Evolutionary conservation across 2,888 invertebrate species (phyloP).

Genomic region (Drosophila paranaensis): DNA sequence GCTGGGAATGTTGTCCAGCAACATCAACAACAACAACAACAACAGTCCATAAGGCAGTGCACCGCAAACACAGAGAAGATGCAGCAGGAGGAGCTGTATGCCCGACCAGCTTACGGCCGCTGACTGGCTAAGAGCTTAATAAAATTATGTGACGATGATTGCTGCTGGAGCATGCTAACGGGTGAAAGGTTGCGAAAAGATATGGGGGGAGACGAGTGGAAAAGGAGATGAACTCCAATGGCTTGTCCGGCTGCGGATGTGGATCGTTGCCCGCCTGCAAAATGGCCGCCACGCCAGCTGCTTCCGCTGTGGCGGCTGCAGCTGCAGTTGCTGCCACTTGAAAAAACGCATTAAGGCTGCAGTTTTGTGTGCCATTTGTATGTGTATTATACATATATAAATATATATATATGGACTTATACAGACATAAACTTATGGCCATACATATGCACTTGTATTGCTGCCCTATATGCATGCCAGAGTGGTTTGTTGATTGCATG

Average conservation of each 20-base stretch:
- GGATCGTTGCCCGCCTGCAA: conserved; percentile 58
- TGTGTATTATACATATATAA: conserved; percentile 29
- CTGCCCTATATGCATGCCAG: conserved; percentile 73
- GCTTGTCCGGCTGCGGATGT: conserved; percentile 49
- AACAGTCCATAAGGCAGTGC: conserved; percentile 37
- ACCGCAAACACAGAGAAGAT: conserved; percentile 34
- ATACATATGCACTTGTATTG: conserved; percentile 50
- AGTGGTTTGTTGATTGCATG: conserved; percentile 80
- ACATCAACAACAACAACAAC: conserved; percentile 21
- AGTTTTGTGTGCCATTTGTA: conserved; percentile 70
- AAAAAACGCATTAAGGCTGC: conserved; percentile 76
- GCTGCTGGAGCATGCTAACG: conserved; percentile 40
- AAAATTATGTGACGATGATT: conserved; percentile 81
- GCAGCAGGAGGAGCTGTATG: conserved; percentile 9
- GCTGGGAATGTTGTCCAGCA: conserved; percentile 32
- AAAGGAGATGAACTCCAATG: conserved; percentile 27
- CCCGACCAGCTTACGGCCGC: conserved; percentile 40
- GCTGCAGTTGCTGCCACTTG: conserved; percentile 60
- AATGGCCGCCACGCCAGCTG: conserved; percentile 58
- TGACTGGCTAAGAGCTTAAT: conserved; percentile 70
- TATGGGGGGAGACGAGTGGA: not conserved
- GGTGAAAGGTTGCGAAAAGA: not conserved
- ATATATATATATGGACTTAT: conserved; percentile 34
- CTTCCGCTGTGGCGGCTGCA: conserved; percentile 24
- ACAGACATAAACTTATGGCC: conserved; percentile 39